phyloP scores from a whole-genome alignment of 2,113 vertebrate genomes.

The Acrocephalus arundinaceus region DNA sequence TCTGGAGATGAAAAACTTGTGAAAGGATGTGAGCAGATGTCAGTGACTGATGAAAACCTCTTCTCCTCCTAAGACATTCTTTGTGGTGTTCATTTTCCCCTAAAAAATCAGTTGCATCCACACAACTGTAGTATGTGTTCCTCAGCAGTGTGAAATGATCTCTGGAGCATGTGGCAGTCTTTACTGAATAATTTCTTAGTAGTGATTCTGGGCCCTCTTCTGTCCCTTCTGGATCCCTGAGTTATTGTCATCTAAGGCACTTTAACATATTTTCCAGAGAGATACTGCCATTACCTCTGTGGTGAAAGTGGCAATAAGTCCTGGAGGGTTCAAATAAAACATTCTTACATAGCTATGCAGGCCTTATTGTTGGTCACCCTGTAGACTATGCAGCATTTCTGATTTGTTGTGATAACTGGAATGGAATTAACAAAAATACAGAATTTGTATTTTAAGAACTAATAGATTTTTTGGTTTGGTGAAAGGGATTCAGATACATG shows the following conservation, averaged over 20 bases:
- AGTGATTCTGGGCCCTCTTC: background rate
- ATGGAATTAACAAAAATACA: background rate
- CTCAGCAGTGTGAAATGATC: background rate
- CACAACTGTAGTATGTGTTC: background rate
- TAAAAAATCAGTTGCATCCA: background rate
- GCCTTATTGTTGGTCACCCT: background rate
- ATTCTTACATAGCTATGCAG: background rate
- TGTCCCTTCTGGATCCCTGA: background rate
- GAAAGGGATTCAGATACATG: background rate
- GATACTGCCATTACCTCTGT: background rate
- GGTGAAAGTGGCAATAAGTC: background rate
- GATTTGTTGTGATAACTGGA: background rate
- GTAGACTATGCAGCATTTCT: background rate
- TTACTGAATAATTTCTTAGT: background rate
- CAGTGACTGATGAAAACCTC: background rate
- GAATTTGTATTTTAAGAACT: background rate
- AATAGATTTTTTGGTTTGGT: background rate
- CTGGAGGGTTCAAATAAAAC: background rate
- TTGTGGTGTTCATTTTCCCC: background rate
- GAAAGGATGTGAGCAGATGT: background rate
- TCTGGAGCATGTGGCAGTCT: background rate
- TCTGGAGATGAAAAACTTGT: background rate
- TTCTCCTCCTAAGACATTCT: background rate
- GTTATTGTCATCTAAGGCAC: background rate
- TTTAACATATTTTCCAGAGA: background rate